Evolutionary conservation across 2,888 invertebrate genomes (phyloP).

Genomic region (Sipha maydis): DNA sequence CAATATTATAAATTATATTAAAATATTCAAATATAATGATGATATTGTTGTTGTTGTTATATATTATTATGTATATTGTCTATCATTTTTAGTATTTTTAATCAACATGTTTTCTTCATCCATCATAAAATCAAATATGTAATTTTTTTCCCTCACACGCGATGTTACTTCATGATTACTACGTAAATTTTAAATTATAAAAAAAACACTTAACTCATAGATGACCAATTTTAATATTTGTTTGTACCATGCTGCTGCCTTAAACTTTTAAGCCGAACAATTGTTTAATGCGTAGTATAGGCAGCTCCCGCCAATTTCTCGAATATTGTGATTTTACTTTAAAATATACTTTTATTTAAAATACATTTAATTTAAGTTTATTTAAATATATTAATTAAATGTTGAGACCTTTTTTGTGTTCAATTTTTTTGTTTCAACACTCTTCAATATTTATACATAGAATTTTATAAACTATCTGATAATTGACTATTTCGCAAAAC

Average conservation of each 20-base stretch:
- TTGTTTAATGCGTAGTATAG: slow-evolving; percentile 34
- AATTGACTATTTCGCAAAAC: slow-evolving; percentile 35
- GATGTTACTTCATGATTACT: not conserved
- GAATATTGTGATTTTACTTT: not conserved
- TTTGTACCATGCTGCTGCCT: slow-evolving; percentile 60
- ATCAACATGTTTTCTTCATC: not conserved
- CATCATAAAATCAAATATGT: not conserved
- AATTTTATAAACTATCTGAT: slow-evolving; percentile 3
- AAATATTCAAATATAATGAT: not conserved
- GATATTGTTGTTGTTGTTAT: not conserved
- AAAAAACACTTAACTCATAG: too few species aligned
- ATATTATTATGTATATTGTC: not conserved
- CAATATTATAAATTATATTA: too few species aligned
- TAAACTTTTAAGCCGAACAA: slow-evolving; percentile 42
- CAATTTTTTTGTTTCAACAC: not conserved
- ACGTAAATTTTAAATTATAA: not conserved
- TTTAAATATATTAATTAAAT: too few species aligned
- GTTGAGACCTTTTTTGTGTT: not conserved
- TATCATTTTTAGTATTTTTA: not conserved
- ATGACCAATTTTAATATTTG: not conserved
- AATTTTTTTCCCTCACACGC: not conserved
- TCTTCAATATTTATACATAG: not conserved
- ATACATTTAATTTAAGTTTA: too few species aligned
- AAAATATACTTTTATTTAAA: too few species aligned
- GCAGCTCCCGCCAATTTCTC: not conserved